phyloP scores from a whole-genome alignment of 2,113 vertebrate species.

The Oreochromis aureus region DNA sequence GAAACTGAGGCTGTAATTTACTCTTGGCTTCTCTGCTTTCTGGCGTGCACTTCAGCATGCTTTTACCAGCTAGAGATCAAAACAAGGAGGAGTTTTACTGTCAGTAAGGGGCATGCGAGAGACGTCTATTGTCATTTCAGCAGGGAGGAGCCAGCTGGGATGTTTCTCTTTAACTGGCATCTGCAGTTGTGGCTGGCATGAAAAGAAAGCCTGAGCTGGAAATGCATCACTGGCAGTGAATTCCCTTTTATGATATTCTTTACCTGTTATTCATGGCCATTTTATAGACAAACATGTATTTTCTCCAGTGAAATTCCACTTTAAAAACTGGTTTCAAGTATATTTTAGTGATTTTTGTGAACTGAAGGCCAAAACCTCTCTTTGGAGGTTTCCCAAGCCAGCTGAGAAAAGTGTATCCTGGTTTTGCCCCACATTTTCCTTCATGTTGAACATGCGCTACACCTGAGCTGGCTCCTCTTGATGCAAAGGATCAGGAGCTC shows the following conservation, averaged over 20 bases:
- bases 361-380: not conserved
- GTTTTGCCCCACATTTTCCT: not conserved
- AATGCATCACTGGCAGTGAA: slow-evolving; percentile 37
- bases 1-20: not conserved
- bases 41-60: not conserved
- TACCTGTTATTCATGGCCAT: rapidly evolving
- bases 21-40: not conserved
- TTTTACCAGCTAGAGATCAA: not conserved
- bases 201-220: slow-evolving; percentile 67
- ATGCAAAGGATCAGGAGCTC: not conserved
- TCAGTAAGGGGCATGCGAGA: not conserved
- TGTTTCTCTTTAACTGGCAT: slow-evolving; percentile 64
- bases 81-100: not conserved
- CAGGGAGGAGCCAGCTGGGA: slow-evolving; percentile 34
- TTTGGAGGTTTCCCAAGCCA: not conserved
- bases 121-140: slow-evolving; percentile 29
- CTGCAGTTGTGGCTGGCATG: slow-evolving; percentile 60
- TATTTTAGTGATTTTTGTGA: not conserved
- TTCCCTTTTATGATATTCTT: not conserved
- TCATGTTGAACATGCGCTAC: not conserved
- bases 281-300: not conserved
- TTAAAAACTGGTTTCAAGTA: not conserved
- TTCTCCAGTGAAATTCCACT: not conserved
- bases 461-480: not conserved
- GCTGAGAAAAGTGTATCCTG: not conserved